Conservation (phyloP, 2,113 vertebrate genomes). For the Bettongia penicillata region DNA sequence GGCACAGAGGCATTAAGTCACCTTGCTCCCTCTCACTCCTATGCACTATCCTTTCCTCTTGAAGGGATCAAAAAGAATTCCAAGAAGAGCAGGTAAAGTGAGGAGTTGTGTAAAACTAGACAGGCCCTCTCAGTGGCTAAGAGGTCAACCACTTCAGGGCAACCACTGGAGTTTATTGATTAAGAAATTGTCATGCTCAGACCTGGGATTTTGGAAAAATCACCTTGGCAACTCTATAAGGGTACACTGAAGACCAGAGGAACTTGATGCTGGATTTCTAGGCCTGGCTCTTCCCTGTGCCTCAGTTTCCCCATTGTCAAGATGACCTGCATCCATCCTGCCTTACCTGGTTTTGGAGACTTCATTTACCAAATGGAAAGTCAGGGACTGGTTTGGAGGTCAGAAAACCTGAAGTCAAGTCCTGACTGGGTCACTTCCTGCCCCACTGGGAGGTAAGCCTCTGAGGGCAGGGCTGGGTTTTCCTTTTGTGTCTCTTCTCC, state of each 20-base stretch:
- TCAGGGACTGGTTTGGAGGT: too few species aligned
- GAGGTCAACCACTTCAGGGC: not conserved
- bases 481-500: too few species aligned
- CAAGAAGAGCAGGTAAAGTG: not conserved
- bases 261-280: not conserved
- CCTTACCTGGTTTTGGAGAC: too few species aligned
- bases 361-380: not conserved
- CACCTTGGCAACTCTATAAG: not conserved
- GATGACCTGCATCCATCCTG: too few species aligned
- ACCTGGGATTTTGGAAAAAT: too few species aligned
- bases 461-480: too few species aligned
- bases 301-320: too few species aligned
- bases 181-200: too few species aligned
- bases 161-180: not conserved
- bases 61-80: not conserved
- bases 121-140: too few species aligned
- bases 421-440: not conserved
- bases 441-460: not conserved
- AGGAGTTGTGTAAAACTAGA: too few species aligned
- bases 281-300: not conserved
- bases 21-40: not conserved
- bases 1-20: not conserved
- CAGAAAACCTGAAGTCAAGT: not conserved
- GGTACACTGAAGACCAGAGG: not conserved
- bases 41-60: not conserved